Evolutionary conservation across 2,888 invertebrate species (phyloP).

Genomic region (Drosophila hamatofila): DNA sequence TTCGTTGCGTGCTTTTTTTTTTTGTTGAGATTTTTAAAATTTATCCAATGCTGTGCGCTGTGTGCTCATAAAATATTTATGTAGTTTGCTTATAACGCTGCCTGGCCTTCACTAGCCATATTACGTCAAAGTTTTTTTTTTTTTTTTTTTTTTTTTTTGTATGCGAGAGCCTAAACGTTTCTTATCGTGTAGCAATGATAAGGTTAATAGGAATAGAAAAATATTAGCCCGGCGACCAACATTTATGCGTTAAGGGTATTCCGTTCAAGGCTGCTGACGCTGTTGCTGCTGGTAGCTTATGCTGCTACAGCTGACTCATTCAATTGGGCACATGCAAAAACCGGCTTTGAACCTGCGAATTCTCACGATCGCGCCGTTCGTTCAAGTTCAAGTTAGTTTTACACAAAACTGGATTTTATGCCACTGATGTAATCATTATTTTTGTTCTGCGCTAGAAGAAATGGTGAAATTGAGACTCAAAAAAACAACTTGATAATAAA

Average conservation of each 20-base stretch:
- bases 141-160: neutral
- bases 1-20: constrained; percentile 33
- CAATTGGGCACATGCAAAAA: constrained; percentile 29
- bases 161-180: constrained; percentile 8
- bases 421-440: constrained; percentile 50
- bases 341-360: constrained; percentile 41
- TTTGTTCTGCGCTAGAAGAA: constrained; percentile 20
- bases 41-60: constrained; percentile 12
- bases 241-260: constrained; percentile 7
- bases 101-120: constrained; percentile 37
- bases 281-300: constrained; percentile 5
- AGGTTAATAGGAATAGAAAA: constrained; percentile 10
- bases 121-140: constrained; percentile 49
- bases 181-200: constrained; percentile 46
- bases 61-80: constrained; percentile 39
- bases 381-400: constrained; percentile 55
- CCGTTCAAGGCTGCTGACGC: constrained; percentile 29
- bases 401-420: constrained; percentile 42
- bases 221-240: constrained; percentile 18
- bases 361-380: constrained; percentile 7
- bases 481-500: constrained; percentile 26
- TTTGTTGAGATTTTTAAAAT: constrained; percentile 26
- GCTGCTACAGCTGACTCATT: constrained; percentile 34
- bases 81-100: constrained; percentile 16
- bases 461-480: constrained; percentile 28